These are phyloP conservation scores for Saimiri boliviensis DNA, from an alignment of 2,113 vertebrate species.

Conservation along the genomic window DNA sequence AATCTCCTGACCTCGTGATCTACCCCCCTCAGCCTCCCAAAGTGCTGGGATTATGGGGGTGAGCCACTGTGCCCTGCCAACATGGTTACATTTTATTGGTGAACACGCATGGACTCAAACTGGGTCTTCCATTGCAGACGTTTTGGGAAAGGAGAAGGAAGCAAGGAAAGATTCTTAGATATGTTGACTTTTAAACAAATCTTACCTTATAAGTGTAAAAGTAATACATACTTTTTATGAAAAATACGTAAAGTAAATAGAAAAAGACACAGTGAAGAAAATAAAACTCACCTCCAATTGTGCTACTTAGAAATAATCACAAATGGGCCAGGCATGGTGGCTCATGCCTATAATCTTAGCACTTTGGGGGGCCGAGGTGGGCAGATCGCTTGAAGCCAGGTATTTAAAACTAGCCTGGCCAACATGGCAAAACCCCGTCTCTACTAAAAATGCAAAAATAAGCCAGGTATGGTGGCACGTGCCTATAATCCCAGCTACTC, in stretches of 20 bases:
- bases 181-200: constrained; percentile 17
- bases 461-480: no score
- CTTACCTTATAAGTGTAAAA: background rate
- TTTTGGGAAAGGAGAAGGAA: background rate
- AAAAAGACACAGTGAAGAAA: constrained; percentile 10
- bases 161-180: background rate
- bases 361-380: no score
- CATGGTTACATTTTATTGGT: background rate
- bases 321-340: background rate
- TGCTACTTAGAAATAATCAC: background rate
- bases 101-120: background rate
- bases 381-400: no score
- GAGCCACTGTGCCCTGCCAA: no score
- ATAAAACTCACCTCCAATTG: constrained; percentile 16
- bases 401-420: no score
- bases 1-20: no score
- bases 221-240: background rate
- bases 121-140: background rate
- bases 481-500: no score
- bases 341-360: no score
- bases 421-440: no score
- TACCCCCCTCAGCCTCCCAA: no score
- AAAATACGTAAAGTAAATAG: background rate
- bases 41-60: no score
- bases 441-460: no score